A percentile compares a stretch with the other conserved stretches of the same genome.
Evolutionary conservation across 2,797 vertebrate species (phyloP).

Genomic region (Micropoecilia bifurca): DNA sequence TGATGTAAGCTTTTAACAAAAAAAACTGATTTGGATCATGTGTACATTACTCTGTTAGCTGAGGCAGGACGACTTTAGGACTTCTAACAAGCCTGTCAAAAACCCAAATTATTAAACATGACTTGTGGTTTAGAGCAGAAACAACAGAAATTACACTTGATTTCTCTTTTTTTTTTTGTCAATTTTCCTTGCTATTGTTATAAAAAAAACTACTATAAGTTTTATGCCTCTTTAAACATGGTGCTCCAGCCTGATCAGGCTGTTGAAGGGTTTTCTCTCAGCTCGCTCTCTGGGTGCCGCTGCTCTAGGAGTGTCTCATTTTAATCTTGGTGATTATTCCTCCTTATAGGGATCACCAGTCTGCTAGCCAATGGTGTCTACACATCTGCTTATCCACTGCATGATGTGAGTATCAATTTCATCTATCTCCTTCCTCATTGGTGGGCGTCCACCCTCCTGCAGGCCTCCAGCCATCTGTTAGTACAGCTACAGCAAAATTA

Average conservation of each 20-base stretch:
- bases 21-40: neutral
- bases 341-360: conserved; percentile 90
- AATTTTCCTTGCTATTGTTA: neutral
- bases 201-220: neutral
- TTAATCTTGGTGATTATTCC: conserved; percentile 24
- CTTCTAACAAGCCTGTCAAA: neutral
- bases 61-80: neutral
- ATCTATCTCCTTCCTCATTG: neutral
- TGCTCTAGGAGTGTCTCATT: neutral
- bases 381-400: conserved; percentile 89
- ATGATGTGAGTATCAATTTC: conserved; percentile 89
- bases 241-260: too few species aligned
- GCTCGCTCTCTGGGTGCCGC: neutral
- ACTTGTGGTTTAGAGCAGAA: neutral
- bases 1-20: neutral
- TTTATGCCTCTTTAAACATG: neutral
- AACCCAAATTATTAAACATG: neutral
- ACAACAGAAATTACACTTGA: neutral
- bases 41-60: neutral
- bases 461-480: neutral
- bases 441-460: neutral
- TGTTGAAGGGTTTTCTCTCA: neutral
- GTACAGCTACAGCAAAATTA: neutral
- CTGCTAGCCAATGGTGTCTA: conserved; percentile 92
- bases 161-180: neutral